Conservation (phyloP, 2,888 invertebrate species). For the Phortica magna region DNA sequence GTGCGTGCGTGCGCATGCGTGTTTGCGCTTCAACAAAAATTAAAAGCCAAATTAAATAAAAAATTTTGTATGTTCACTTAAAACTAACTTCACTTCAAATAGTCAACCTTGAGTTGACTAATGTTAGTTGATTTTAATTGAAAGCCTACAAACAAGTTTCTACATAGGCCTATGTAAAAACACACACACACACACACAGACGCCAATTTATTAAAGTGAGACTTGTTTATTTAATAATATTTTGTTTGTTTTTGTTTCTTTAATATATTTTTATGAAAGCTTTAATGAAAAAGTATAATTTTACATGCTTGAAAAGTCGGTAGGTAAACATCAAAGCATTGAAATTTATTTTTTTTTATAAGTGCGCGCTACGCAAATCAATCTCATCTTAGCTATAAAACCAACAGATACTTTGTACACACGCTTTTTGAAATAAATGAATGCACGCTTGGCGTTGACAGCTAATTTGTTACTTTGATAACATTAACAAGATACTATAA, state of each 20-base stretch:
- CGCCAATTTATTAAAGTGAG: slow-evolving; percentile 15
- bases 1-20: slow-evolving; percentile 17
- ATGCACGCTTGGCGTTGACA: slow-evolving; percentile 12
- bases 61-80: not conserved
- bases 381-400: not conserved
- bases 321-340: not conserved
- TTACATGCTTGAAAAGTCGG: not conserved
- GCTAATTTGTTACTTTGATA: slow-evolving; percentile 24
- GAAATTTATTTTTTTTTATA: not conserved
- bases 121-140: slow-evolving; percentile 14
- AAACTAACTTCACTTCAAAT: not conserved
- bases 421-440: not conserved
- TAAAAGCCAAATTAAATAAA: not conserved
- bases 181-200: not conserved
- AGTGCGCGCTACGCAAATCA: slow-evolving; percentile 6
- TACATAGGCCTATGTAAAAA: too few relatives aligned
- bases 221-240: too few relatives aligned
- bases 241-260: not conserved
- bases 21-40: not conserved
- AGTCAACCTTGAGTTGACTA: slow-evolving; percentile 5
- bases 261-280: not conserved
- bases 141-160: not conserved
- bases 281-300: not conserved
- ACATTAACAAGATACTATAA: not conserved
- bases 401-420: not conserved